Conservation (phyloP, 2,797 vertebrate genomes). For the Sebastes hubbsi region DNA sequence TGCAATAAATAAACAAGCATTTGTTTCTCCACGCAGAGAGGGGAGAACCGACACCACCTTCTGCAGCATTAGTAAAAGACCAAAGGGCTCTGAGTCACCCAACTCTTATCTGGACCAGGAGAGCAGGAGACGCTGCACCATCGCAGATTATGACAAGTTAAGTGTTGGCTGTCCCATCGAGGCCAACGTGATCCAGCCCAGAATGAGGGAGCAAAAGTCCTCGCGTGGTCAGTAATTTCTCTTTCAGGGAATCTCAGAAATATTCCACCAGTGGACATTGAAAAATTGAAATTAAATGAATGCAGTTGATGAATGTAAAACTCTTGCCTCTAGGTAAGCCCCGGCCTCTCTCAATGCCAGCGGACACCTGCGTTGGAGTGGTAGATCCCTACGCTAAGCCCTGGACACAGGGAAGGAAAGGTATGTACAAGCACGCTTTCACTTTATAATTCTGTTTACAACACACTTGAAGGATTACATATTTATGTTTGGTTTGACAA, state of each 20-base stretch:
- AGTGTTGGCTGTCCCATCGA: constrained; percentile 82
- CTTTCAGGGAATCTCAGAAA: background rate
- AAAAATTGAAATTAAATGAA: background rate
- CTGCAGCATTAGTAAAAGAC: constrained; percentile 74
- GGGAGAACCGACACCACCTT: constrained; percentile 70
- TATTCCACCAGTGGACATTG: background rate
- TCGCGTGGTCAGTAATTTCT: constrained; percentile 82
- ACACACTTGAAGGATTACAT: background rate
- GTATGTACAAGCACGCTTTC: constrained; percentile 50
- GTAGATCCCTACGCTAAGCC: constrained; percentile 88
- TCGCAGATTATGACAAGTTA: constrained; percentile 87
- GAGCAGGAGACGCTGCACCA: constrained; percentile 86
- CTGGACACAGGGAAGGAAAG: constrained; percentile 88
- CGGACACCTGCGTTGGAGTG: constrained; percentile 87
- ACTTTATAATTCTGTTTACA: background rate
- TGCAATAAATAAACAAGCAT: constrained; percentile 13
- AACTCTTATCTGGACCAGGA: constrained; percentile 95
- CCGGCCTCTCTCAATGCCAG: constrained; percentile 94
- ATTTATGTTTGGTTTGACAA: background rate
- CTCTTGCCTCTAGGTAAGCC: constrained; percentile 85
- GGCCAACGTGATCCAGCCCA: constrained; percentile 84
- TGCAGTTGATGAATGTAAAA: background rate
- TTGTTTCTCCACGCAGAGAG: constrained; percentile 78
- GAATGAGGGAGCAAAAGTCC: constrained; percentile 88
- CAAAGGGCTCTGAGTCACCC: constrained; percentile 91